Evolutionary conservation across 1,140 invertebrate genomes (phyloP), one percentile per base, ranked within the genome.

Genomic region (Charaxes varanes): DNA sequence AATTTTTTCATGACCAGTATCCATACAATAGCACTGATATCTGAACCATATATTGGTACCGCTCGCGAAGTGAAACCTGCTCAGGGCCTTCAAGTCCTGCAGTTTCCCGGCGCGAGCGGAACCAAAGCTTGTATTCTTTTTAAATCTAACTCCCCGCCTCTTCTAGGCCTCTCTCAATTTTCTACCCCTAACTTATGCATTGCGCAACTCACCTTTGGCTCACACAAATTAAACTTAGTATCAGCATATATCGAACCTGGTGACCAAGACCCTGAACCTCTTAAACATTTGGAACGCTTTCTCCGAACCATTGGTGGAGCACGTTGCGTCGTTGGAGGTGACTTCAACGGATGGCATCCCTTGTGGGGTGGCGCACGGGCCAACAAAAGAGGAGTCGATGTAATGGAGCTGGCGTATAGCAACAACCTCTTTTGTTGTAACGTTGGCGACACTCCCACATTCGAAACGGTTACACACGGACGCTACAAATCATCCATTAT

Each of bases 201-300:
- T 1, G 8, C 38, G 6, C 8, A 32, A 6, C 0, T 42, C 1
- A 15, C 3, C 0, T 2, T 7, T 6, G 26, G 31, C 2, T 4
- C 8, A 2, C 4, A 11, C 0, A 28, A 12, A 6, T 11, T 27
- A 1, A 31, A 41, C n/a, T 6, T 51, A 5, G 19, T 31, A 1
- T 51, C 36, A 2, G 41, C 22, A 0, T 51, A 44, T 18, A 19
- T 41, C 1, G 47, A 51, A 5, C 47, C 47, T 1, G 15, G 41
- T 10, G n/a, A n/a, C 3, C 41, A 50, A 10, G 7, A 13, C 0
- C 2, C 3, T 1, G 8, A 31, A 3, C 44, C 41, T 6, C 3
- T 46, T 0, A 7, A 17, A 2, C 16, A 3, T 0, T 2, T 38
- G n/a, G 43, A 46, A n/a, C 11, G 8, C 12, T 30, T 44, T 17